Conservation (phyloP, 92 coral and sea anemone genomes). For the Paramuricea clavata region DNA sequence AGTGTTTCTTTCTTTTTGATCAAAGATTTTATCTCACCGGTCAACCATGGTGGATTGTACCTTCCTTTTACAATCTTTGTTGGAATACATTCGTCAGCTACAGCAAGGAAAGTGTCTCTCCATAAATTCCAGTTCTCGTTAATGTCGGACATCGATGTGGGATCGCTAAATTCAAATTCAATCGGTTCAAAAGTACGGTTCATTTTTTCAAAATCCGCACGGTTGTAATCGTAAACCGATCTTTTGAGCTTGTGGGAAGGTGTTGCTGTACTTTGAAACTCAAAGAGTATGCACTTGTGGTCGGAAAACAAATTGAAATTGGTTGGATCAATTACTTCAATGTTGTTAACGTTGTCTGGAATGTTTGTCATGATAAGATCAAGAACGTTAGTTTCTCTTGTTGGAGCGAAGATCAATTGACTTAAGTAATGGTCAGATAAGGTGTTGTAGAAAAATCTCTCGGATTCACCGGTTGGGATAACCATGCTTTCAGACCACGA, state of each 20-base stretch:
- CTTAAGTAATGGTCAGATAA: constrained; percentile 55
- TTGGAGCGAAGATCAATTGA: constrained; percentile 52
- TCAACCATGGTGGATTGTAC: constrained; percentile 28
- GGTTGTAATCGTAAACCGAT: constrained; percentile 58
- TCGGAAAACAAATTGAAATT: constrained; percentile 54
- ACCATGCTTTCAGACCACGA: constrained; percentile 44
- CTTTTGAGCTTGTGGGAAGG: constrained; percentile 30
- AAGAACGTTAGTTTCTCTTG: constrained; percentile 61
- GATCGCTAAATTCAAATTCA: no score
- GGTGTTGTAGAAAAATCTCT: constrained; percentile 60
- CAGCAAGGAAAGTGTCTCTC: background rate
- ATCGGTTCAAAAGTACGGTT: no score
- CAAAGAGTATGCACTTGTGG: constrained; percentile 49
- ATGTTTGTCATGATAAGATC: constrained; percentile 61
- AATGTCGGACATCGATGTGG: no score
- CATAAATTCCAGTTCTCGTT: background rate
- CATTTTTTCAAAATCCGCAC: constrained; percentile 59
- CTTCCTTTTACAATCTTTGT: constrained; percentile 21
- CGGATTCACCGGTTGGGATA: constrained; percentile 47
- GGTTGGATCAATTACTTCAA: constrained; percentile 38
- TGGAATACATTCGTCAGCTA: constrained; percentile 8
- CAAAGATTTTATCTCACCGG: background rate
- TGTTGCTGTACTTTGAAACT: constrained; percentile 13
- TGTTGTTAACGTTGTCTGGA: constrained; percentile 46
- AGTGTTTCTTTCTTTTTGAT: constrained; percentile 17